A percentile compares a stretch with the other conserved stretches of the same genome.
These are phyloP conservation scores for Caerostris darwini DNA, from an alignment of 1,140 invertebrate species.

Conservation along the genomic window DNA sequence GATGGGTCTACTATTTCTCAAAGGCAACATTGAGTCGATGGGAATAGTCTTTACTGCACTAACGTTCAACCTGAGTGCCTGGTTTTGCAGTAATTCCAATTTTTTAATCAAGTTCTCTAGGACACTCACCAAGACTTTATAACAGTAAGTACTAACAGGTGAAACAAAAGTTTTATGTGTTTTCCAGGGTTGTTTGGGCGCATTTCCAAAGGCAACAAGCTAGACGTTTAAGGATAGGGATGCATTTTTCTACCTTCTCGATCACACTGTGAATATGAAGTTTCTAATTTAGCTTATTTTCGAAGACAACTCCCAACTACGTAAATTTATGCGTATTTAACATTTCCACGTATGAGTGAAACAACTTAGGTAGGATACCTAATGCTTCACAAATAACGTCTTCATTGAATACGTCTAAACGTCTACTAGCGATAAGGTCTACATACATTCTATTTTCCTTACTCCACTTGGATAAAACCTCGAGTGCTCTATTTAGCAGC, in stretches of 20 bases:
- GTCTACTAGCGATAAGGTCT: no score
- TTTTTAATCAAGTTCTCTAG: background rate
- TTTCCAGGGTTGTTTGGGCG: background rate
- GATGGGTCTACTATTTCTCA: background rate
- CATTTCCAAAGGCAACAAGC: no score
- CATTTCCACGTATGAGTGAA: background rate
- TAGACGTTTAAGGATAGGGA: constrained; percentile 18
- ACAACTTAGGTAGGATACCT: no score
- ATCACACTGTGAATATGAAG: background rate
- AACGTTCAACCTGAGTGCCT: background rate
- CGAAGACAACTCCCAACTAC: constrained; percentile 30
- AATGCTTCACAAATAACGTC: no score
- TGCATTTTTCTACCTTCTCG: background rate
- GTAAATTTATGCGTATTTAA: background rate
- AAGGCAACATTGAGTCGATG: background rate
- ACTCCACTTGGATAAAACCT: no score
- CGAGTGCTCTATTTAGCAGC: no score
- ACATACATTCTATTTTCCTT: background rate
- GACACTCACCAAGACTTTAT: background rate
- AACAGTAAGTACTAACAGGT: constrained; percentile 21
- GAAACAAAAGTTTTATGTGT: constrained; percentile 23
- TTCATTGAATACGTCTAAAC: no score
- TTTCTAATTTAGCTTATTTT: constrained; percentile 20
- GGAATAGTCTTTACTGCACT: constrained; percentile 37
- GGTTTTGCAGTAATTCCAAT: background rate